Conservation (phyloP, 1,140 invertebrate species). For the Calliphora vicina region DNA sequence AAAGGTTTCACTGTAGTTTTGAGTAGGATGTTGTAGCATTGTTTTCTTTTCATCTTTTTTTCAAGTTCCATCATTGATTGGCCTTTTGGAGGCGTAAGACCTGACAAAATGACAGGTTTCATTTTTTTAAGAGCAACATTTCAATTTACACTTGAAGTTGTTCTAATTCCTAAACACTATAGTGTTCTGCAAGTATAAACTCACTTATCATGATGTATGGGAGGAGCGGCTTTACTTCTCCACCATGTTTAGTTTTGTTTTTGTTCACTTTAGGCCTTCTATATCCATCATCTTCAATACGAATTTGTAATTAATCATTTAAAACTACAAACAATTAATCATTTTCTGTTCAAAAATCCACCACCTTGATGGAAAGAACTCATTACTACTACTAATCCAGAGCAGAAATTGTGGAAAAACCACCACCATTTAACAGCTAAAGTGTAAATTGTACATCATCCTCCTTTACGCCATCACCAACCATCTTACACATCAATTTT, state of each 20-base stretch:
- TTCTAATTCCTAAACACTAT: background rate
- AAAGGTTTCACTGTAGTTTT: background rate
- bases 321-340: background rate
- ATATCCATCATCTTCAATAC: background rate
- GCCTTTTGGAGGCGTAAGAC: conserved; percentile 2
- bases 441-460: background rate
- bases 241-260: too few relatives aligned
- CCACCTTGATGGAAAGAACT: background rate
- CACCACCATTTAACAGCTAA: background rate
- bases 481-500: conserved; percentile 8
- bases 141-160: conserved; percentile 19
- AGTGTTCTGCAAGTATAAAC: too few relatives aligned
- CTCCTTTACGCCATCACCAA: background rate
- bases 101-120: conserved; percentile 9
- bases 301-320: background rate
- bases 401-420: background rate
- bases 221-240: too few relatives aligned
- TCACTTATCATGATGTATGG: too few relatives aligned
- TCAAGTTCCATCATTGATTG: background rate
- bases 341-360: background rate
- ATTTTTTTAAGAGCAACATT: background rate
- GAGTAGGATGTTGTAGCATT: too few relatives aligned
- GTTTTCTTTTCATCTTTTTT: background rate
- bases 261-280: background rate
- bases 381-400: too few relatives aligned